A percentile compares a stretch with the other conserved stretches of the same genome.
These are phyloP conservation scores for Cactoblastis cactorum DNA, from an alignment of 2,888 invertebrate genomes.

Conservation along the genomic window DNA sequence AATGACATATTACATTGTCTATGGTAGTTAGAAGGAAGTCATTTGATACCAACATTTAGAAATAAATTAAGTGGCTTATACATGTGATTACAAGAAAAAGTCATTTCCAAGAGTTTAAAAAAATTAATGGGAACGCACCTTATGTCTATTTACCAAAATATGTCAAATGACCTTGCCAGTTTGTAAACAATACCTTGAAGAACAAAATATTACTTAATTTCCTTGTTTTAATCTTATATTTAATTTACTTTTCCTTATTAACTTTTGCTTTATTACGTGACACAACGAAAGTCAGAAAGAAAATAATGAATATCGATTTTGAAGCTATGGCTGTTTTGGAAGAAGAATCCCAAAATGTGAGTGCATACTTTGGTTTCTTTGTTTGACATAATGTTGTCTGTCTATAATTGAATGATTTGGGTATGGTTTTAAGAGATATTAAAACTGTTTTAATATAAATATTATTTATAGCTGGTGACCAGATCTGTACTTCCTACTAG, in stretches of 20 bases:
- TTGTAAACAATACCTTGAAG: conserved; percentile 85
- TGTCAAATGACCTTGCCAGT: conserved; percentile 86
- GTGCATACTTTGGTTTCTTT: conserved; percentile 45
- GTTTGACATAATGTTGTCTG: too few species aligned
- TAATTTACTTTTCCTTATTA: conserved; percentile 73
- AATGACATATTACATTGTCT: conserved; percentile 18
- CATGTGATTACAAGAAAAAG: too few species aligned
- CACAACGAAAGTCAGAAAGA: conserved; percentile 23
- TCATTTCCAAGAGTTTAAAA: neutral
- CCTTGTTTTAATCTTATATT: conserved; percentile 66
- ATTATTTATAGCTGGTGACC: neutral
- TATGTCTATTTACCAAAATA: conserved; percentile 56
- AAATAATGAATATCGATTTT: conserved; percentile 77
- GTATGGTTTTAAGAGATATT: neutral
- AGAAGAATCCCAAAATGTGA: conserved; percentile 81
- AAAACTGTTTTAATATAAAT: neutral
- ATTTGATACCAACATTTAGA: conserved; percentile 29
- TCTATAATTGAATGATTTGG: too few species aligned
- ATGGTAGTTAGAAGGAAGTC: conserved; percentile 16
- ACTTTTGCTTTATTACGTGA: conserved; percentile 29
- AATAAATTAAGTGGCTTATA: too few species aligned
- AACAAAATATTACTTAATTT: conserved; percentile 59
- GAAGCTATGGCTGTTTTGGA: conserved; percentile 82
- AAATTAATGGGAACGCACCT: conserved; percentile 30
- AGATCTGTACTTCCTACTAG: conserved; percentile 19